Evolutionary conservation across 2,113 vertebrate genomes (phyloP).

Genomic region (Pao palembangensis): DNA sequence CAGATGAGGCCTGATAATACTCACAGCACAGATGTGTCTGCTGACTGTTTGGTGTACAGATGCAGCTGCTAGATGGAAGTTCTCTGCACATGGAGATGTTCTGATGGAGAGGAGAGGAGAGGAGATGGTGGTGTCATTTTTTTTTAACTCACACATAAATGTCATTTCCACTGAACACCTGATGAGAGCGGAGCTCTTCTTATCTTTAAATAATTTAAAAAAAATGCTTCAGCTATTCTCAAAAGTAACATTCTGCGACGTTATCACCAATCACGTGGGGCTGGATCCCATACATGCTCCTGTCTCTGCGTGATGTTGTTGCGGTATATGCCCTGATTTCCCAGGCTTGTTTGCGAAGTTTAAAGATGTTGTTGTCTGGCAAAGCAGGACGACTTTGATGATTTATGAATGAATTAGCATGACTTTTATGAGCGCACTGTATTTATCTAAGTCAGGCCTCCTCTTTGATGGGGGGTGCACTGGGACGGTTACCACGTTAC

Average conservation of each 20-base stretch:
- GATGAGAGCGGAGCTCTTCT: not conserved
- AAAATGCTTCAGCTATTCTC: too few relatives aligned
- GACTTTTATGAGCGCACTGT: conserved; percentile 13
- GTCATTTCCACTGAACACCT: too few relatives aligned
- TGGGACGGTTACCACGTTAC: conserved; percentile 31
- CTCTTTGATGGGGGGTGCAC: conserved; percentile 42
- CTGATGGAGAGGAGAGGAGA: too few relatives aligned
- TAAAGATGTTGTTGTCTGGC: conserved; percentile 6
- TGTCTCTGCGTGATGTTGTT: not conserved
- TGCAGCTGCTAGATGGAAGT: too few relatives aligned
- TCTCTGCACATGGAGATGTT: too few relatives aligned
- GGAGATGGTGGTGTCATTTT: too few relatives aligned
- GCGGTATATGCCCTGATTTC: conserved; percentile 11
- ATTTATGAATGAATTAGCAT: conserved; percentile 39
- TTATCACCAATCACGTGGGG: not conserved
- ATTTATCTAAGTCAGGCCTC: conserved; percentile 28
- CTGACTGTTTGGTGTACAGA: too few relatives aligned
- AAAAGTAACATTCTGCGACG: not conserved
- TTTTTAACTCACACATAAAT: too few relatives aligned
- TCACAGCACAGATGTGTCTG: too few relatives aligned
- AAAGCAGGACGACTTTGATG: conserved; percentile 36
- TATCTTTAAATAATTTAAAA: not conserved
- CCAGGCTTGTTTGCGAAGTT: conserved; percentile 6
- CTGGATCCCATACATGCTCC: not conserved
- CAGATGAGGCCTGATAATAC: too few relatives aligned